Base-by-base conservation (phyloP, 2,113 vertebrate genomes). In the Orthonyx spaldingii region DNA sequence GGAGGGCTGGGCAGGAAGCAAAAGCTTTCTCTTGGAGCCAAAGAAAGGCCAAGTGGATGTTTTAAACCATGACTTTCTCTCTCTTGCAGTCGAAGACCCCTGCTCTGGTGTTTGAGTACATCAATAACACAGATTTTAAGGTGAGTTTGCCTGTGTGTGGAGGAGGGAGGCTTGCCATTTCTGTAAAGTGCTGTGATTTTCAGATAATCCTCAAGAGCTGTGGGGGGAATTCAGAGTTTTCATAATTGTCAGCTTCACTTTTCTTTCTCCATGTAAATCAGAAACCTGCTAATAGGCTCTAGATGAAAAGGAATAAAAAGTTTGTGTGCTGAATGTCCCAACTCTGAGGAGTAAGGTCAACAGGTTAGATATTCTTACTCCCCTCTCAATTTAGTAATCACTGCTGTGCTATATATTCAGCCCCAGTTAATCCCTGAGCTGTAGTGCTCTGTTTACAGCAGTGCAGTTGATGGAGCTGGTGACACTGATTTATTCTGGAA, bases 41-140 rank as follows among this genome's bases (percentile, higher is more conserved):
- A 84, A 76, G 28, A 64, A 89, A 82, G 56, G 60, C 80, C 75
- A 87, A 78, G 32, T 53, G 39, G 9, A 8, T 81, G 59, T 77
- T 93, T 81, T 94, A 84, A 97, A 83, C 35, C 13, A 64, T 81
- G 55, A 37, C 27, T 33, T 53, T 89, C 37, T 94, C 56, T 89
- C 76, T 98, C 86, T 96, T 98, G 63, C 98, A 99, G 99, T 99
- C 99, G 97, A 98, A 99, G 98, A 99, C 99, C 83, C 99, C 99
- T 94, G 99, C 99, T 92, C 98, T 99, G 97, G 99, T 99, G 97
- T 99, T 99, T 98, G 99, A 99, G 97, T 99, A 99, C 98, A 99
- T 99, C 98, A 99, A 99, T 98, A 99, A 99, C 98, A 99, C 99
- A 98, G 99, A 99, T 97, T 99, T 99, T 98, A 99, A 99, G 99